These are phyloP conservation scores for Toxonevra muliebris DNA, from an alignment of 2,888 invertebrate species.

Conservation along the genomic window DNA sequence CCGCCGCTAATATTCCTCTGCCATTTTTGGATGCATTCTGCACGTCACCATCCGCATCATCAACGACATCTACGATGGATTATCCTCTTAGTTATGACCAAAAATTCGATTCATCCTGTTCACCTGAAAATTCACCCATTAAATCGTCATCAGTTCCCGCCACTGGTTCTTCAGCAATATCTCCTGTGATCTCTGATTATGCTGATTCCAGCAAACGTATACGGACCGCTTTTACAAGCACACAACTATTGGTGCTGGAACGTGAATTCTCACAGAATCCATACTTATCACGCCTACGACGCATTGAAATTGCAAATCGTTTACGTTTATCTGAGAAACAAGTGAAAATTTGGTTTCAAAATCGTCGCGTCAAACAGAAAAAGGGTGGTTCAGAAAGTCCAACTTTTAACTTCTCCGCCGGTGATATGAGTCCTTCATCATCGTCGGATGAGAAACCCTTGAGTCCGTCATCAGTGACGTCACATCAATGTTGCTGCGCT, in stretches of 20 bases:
- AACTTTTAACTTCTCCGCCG: conserved; percentile 51
- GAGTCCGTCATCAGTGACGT: conserved; percentile 19
- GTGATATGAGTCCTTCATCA: conserved; percentile 43
- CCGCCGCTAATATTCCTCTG: conserved; percentile 27
- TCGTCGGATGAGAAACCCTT: conserved; percentile 28
- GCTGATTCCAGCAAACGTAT: conserved; percentile 85
- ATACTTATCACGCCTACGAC: conserved; percentile 86
- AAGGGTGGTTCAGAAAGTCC: conserved; percentile 79
- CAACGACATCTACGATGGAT: conserved; percentile 52
- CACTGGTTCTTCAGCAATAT: conserved; percentile 17
- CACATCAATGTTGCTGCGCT: conserved; percentile 30
- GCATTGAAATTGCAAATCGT: conserved; percentile 93
- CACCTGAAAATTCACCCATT: conserved; percentile 54
- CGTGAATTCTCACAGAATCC: conserved; percentile 89
- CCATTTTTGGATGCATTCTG: conserved; percentile 51
- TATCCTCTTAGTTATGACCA: conserved; percentile 53
- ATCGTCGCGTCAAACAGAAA: conserved; percentile 91
- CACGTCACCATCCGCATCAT: conserved; percentile 62
- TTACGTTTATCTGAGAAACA: conserved; percentile 91
- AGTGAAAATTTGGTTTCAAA: conserved; percentile 95
- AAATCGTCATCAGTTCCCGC: conserved; percentile 37
- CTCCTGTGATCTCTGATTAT: conserved; percentile 62
- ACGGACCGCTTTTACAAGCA: conserved; percentile 92
- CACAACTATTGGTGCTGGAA: conserved; percentile 86
- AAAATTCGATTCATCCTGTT: conserved; percentile 54